Base-by-base conservation (phyloP, 2,113 vertebrate genomes). In the Myotis davidii region DNA sequence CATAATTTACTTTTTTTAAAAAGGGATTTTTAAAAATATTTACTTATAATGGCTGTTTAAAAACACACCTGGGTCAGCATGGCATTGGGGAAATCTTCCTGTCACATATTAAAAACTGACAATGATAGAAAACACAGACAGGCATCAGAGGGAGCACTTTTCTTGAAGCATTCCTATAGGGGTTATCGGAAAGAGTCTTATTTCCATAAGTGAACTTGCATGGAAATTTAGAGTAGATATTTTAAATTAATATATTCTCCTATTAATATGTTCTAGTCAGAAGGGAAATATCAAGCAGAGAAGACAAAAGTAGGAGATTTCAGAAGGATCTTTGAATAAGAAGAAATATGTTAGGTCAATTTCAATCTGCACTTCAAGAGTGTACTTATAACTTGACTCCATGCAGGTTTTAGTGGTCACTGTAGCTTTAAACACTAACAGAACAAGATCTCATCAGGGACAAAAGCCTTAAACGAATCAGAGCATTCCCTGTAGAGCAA, bases 221-320 rank as follows among this genome's bases (percentile, higher is more conserved):
- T 39, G n/a, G 17, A 85, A 72, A 96, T 74, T 87, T 85, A 81
- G 29, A 77, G 42, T 86, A 87, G 13, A 69, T 65, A 65, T 39
- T 90, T 92, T 69, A 86, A 70, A 79, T 79, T 37, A 70, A 65
- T 59, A 67, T 32, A 72, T 72, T 86, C 34, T 79, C 48, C 39
- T 59, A 90, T 81, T 32, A 64, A 29, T 64, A 32, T 64, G 9
- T 79, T 91, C 48, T n/a, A 81, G 21, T 20, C 14, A 48, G 34
- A 18, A 65, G 59, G 45, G 64, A 94, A 92, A 37, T 52, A 48
- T 37, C 4, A 83, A 96, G n/a, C 10, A 7, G 67, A 91, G 65
- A 67, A 23, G 65, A n/a, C 18, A 0, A 59, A 67, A 88, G 3
- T 52, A 9, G 6, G 20, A 83, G 13, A 78, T 73, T 65, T 86